phyloP scores from a whole-genome alignment of 2,888 invertebrate species.

The Lasioglossum villosulum region DNA sequence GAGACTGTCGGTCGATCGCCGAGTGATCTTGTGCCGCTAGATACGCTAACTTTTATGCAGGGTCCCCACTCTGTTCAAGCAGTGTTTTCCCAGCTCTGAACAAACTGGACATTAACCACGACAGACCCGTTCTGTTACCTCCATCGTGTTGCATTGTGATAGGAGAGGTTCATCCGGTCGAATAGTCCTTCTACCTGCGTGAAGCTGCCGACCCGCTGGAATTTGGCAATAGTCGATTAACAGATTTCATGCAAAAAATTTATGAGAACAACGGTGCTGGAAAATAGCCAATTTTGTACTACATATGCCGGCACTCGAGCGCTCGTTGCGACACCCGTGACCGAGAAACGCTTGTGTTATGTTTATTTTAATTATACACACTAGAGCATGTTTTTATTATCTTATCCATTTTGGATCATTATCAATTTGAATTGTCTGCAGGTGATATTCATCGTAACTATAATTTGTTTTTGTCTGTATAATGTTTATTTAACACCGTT shows the following conservation, averaged over 20 bases:
- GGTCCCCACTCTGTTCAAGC: constrained; percentile 55
- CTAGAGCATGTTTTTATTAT: background rate
- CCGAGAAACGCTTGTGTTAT: background rate
- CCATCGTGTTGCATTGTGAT: constrained; percentile 20
- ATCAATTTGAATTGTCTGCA: background rate
- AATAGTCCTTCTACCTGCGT: background rate
- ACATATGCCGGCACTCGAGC: background rate
- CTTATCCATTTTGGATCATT: background rate
- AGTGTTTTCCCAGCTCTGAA: constrained; percentile 34
- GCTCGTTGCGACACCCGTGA: background rate
- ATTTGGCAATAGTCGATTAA: background rate
- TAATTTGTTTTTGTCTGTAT: too few relatives aligned
- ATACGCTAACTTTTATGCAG: constrained; percentile 66
- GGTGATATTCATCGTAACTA: background rate
- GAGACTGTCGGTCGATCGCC: constrained; percentile 19
- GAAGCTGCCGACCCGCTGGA: background rate
- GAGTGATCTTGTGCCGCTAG: constrained; percentile 52
- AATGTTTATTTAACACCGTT: too few relatives aligned
- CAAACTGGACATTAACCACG: constrained; percentile 29
- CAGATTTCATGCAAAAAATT: background rate
- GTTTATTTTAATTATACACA: background rate
- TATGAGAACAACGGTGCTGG: background rate
- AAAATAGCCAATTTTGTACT: background rate
- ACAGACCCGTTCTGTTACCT: background rate
- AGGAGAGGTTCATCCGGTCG: background rate